Percentiles rank a stretch among this genome's conserved stretches.
Conservation (phyloP, 2,113 vertebrate species). For the Eurypyga helias region DNA sequence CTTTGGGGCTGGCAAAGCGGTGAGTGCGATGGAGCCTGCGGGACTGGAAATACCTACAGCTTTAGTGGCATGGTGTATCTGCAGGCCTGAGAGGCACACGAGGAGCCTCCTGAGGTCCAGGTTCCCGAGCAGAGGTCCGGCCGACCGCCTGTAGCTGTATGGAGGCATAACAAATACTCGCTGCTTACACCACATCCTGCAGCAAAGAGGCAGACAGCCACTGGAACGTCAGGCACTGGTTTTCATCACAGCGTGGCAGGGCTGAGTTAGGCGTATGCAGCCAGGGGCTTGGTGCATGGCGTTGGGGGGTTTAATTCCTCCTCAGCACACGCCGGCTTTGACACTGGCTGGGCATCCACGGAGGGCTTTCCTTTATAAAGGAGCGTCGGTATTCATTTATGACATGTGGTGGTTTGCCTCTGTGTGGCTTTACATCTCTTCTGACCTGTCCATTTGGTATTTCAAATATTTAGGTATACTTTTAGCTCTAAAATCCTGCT, state of each 20-base stretch:
- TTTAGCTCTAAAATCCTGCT: not conserved
- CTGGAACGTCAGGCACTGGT: not conserved
- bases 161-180: not conserved
- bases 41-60: not conserved
- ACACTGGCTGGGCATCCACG: fast-evolving
- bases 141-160: not conserved
- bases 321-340: not conserved
- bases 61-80: not conserved
- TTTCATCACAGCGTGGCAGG: not conserved
- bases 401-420: not conserved
- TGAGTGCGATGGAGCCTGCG: not conserved
- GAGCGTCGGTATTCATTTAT: not conserved
- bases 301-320: too few relatives aligned
- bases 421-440: not conserved
- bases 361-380: not conserved
- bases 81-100: not conserved
- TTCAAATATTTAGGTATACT: conserved; percentile 45
- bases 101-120: not conserved
- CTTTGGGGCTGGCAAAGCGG: not conserved
- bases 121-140: not conserved
- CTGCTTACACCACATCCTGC: not conserved
- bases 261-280: not conserved
- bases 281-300: not conserved
- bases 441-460: conserved; percentile 8
- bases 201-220: not conserved